Percentiles rank a stretch among this genome's conserved stretches.
Evolutionary conservation across 2,113 vertebrate species (phyloP).

Genomic region (Tenebrosternarchus preto): DNA sequence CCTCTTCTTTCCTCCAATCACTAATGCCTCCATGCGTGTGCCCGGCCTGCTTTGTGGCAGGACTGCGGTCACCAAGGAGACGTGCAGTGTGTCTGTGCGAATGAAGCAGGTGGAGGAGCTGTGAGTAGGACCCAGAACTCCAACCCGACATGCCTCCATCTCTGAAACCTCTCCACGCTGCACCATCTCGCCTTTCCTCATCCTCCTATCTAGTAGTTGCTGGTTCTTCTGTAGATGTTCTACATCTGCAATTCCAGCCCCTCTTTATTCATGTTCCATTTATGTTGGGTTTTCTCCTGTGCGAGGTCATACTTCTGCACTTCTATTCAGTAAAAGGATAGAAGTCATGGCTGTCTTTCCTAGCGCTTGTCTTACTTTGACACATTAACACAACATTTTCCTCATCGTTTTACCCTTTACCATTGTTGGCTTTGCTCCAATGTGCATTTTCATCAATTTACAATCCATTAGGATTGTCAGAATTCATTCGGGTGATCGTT

Average conservation of each 20-base stretch:
- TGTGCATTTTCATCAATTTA: not conserved
- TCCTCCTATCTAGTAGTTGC: conserved; percentile 33
- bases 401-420: not conserved
- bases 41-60: conserved; percentile 80
- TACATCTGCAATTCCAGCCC: not conserved
- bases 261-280: not conserved
- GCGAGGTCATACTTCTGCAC: conserved; percentile 25
- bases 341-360: conserved; percentile 55
- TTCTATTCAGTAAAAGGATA: conserved; percentile 68
- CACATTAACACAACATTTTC: not conserved
- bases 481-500: not conserved
- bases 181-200: conserved; percentile 38
- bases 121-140: conserved; percentile 87
- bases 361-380: conserved; percentile 44
- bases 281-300: conserved; percentile 15
- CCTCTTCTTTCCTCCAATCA: conserved; percentile 60
- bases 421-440: conserved; percentile 7
- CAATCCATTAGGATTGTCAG: not conserved
- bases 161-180: not conserved
- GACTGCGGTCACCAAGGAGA: conserved; percentile 93
- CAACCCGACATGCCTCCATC: not conserved
- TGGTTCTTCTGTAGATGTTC: conserved; percentile 22
- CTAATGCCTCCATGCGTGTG: conserved; percentile 78
- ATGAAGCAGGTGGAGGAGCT: conserved; percentile 99
- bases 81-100: conserved; percentile 98